Evolutionary conservation across 2,797 vertebrate genomes (phyloP), one percentile per base, ranked within the genome.

Genomic region (Macropodus opercularis): DNA sequence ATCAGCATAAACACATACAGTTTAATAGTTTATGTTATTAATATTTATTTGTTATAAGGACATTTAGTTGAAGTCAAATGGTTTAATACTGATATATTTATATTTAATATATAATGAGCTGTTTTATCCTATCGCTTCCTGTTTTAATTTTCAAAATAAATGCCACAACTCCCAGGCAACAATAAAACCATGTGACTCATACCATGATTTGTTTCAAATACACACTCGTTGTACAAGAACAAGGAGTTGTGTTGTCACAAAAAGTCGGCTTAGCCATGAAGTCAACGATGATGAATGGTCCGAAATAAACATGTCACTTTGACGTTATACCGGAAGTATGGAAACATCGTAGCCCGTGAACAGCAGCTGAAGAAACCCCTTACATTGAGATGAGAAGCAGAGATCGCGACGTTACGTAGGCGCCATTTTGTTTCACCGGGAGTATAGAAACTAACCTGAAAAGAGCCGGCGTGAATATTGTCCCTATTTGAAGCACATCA

Each of bases 391-490:
- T n/a, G 39, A 75, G 65, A 73, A 77, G 55, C 69, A 68, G 78
- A 74, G 80, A 76, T 85, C 71, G 92, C 83, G 83, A 83, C 75
- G 80, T 80, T 83, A 83, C 80, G 79, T 47, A 0, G 71, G n/a
- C 76, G 87, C 89, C 89, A 89, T 89, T 87, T 90, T 89, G 72
- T 83, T 77, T 79, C 53, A 73, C 81, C 85, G 92, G 92, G 92
- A 93, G 91, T 87, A 90, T 92, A 91, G 92, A 92, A 90, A 86
- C 62, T 86, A 81, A 85, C 81, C 87, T 50, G 79, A 67, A 38
- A 36, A 66, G 21, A 61, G 42, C 74, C 78, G 85, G 82, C 55
- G 62, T 54, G 36, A 27, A 65, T 40, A 44, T 61, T 81, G 78
- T 35, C 64, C 60, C 59, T 59, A 60, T 58, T 55, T 50, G 15